Percentiles rank a stretch among this genome's conserved stretches.
These are phyloP conservation scores for Galeopterus variegatus DNA, from an alignment of 2,113 vertebrate genomes.

Conservation along the genomic window DNA sequence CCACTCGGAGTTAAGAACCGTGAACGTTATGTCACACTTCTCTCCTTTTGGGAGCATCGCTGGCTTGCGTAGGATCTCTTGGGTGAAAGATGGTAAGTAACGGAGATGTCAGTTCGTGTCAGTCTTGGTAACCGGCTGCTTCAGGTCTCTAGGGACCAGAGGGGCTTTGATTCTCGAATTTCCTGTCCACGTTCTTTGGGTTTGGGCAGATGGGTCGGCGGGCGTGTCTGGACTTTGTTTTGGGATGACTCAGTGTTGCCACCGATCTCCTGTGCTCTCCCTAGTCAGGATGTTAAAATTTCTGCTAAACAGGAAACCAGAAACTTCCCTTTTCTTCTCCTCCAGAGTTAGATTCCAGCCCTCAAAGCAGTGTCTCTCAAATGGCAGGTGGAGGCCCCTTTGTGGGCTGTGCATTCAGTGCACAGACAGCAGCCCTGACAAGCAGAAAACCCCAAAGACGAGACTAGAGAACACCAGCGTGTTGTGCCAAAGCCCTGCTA, in stretches of 20 bases:
- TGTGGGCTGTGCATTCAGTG: accelerated
- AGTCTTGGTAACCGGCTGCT: background rate
- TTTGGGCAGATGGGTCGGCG: too few species aligned
- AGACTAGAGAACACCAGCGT: accelerated
- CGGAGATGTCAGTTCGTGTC: background rate
- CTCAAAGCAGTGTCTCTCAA: background rate
- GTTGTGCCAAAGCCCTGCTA: accelerated
- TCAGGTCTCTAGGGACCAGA: background rate
- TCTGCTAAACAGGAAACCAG: background rate
- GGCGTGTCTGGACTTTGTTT: background rate
- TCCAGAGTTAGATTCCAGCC: too few species aligned
- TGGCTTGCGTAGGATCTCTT: background rate
- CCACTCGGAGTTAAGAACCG: too few species aligned
- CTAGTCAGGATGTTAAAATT: accelerated
- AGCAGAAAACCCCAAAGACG: accelerated
- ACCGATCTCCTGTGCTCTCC: accelerated
- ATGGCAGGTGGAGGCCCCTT: accelerated
- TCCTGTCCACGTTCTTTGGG: background rate
- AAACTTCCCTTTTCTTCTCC: background rate
- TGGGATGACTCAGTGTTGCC: accelerated
- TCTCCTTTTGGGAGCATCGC: too few species aligned
- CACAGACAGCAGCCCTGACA: accelerated
- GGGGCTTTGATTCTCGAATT: background rate
- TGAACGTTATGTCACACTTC: too few species aligned
- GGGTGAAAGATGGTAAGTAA: too few species aligned